Percentiles rank a stretch among this genome's conserved stretches.
These are phyloP conservation scores for Aegithalos caudatus DNA, from an alignment of 2,113 vertebrate species.

Conservation along the genomic window DNA sequence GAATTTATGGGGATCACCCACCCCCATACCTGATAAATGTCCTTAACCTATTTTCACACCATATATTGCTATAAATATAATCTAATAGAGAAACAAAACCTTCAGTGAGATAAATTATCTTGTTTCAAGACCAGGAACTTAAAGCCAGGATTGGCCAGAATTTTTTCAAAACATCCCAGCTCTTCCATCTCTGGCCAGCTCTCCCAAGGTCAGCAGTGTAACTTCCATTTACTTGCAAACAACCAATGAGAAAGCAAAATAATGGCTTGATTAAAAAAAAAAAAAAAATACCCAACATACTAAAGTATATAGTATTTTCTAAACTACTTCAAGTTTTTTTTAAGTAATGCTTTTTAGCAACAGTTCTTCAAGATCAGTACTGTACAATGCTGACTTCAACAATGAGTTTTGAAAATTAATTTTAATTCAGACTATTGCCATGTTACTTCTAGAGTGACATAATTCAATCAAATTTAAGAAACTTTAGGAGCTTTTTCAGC, in stretches of 20 bases:
- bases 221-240: neutral
- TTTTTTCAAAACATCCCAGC: neutral
- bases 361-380: neutral
- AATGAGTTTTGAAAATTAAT: neutral
- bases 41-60: neutral
- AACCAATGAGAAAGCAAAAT: neutral
- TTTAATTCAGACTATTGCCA: neutral
- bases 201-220: neutral
- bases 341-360: neutral
- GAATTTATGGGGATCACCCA: too few species aligned
- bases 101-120: neutral
- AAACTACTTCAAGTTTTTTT: neutral
- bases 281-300: neutral
- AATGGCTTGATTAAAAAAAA: neutral
- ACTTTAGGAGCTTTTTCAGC: neutral
- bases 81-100: neutral
- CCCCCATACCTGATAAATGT: neutral
- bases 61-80: neutral
- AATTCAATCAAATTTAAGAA: neutral
- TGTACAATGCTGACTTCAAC: neutral
- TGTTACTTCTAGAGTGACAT: neutral
- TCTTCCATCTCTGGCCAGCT: neutral
- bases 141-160: neutral
- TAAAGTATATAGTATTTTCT: neutral
- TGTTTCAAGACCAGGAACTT: neutral